Evolutionary conservation across 2,888 invertebrate species (phyloP).

Genomic region (Pyrrhosoma nymphula): DNA sequence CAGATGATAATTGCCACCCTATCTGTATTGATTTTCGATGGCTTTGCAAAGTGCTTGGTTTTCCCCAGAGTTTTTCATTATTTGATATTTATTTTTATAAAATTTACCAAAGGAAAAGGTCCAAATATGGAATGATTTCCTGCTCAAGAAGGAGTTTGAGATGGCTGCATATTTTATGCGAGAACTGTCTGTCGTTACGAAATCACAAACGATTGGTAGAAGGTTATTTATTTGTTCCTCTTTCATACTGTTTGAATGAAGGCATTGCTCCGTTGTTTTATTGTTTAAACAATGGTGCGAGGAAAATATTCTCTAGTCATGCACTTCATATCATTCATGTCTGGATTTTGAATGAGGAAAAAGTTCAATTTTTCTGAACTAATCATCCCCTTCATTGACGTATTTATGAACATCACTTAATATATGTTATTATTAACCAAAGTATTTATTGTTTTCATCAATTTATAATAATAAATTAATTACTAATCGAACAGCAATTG

Average conservation of each 20-base stretch:
- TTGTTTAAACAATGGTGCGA: not conserved
- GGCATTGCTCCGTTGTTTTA: not conserved
- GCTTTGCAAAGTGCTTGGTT: not conserved
- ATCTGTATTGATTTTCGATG: not conserved
- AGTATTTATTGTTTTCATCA: conserved; percentile 36
- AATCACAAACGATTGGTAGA: not conserved
- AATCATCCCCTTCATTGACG: conserved; percentile 8
- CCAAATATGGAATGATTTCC: not conserved
- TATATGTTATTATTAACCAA: not conserved
- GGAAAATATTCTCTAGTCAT: conserved; percentile 47
- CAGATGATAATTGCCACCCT: no score
- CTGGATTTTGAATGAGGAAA: conserved; percentile 31
- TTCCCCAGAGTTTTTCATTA: not conserved
- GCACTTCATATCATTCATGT: not conserved
- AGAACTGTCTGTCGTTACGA: not conserved
- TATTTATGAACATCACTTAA: not conserved
- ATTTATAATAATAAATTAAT: conserved; percentile 4
- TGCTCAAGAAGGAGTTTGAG: conserved; percentile 17
- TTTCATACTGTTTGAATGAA: not conserved
- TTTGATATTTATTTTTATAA: not conserved
- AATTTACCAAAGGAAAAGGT: not conserved
- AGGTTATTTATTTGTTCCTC: conserved; percentile 16
- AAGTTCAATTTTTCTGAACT: not conserved
- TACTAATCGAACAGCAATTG: not conserved
- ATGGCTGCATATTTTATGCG: not conserved